phyloP scores from a whole-genome alignment of 2,888 invertebrate genomes.

The Lasioglossum zephyrum region DNA sequence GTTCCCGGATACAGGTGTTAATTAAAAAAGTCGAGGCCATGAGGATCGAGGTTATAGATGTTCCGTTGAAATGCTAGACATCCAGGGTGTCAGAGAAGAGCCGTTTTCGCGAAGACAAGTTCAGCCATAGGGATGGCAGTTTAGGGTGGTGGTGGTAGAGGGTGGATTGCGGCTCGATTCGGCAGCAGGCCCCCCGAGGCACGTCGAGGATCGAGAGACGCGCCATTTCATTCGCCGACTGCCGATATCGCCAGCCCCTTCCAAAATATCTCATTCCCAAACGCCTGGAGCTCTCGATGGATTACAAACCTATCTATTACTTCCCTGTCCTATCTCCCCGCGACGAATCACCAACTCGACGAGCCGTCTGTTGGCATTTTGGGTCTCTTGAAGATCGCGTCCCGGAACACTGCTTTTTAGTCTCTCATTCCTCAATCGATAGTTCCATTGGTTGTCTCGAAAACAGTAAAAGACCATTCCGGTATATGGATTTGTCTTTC shows the following conservation, averaged over 20 bases:
- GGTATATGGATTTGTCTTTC: no score
- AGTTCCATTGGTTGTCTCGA: neutral
- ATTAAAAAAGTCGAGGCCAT: neutral
- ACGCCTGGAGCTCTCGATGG: constrained; percentile 83
- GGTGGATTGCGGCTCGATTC: constrained; percentile 80
- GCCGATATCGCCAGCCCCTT: constrained; percentile 82
- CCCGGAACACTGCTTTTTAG: constrained; percentile 41
- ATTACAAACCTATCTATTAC: constrained; percentile 85
- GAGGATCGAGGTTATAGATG: constrained; percentile 1
- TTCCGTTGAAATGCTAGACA: constrained; percentile 50
- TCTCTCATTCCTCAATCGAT: constrained; percentile 12
- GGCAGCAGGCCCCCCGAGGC: constrained; percentile 80
- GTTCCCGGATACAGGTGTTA: neutral
- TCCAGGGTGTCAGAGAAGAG: constrained; percentile 65
- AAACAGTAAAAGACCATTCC: neutral
- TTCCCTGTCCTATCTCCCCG: constrained; percentile 78
- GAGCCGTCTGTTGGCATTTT: constrained; percentile 55
- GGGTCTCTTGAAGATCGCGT: constrained; percentile 48
- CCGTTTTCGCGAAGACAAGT: constrained; percentile 73
- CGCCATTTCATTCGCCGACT: constrained; percentile 84
- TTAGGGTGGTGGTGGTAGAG: constrained; percentile 43
- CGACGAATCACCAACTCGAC: constrained; percentile 69
- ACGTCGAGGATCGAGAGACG: constrained; percentile 81
- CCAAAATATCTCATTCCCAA: constrained; percentile 84
- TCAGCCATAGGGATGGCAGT: constrained; percentile 55